Base-by-base conservation (phyloP, 2,113 vertebrate genomes). In the Heterotis niloticus region DNA sequence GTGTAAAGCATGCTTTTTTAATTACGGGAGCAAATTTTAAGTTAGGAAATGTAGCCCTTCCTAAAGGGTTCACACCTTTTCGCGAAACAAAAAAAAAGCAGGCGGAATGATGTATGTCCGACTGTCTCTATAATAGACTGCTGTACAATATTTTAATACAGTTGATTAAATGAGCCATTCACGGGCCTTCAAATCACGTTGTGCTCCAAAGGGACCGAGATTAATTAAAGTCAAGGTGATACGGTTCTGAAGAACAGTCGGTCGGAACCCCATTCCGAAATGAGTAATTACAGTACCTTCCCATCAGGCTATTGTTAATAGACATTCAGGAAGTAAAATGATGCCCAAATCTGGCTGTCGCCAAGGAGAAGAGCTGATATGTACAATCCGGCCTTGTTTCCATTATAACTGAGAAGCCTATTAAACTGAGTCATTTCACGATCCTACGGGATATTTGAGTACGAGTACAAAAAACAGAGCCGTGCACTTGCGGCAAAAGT, bases 221-320 rank as follows among this genome's bases (percentile, higher is more conserved):
- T 78, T 70, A 64, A 79, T 79, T 79, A 71, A 72, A 64, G 28
- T 29, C 57, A 76, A 79, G 59, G 68, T 71, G 68, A 79, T 72
- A 64, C 5, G 64, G n/a, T 62, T 71, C 34, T 65, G 69, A 79
- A 52, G 34, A 59, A 79, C n/a, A 60, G 23, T 72, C 69, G 64
- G 20, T 73, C 29, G 68, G 20, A 72, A 79, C n/a, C n/a, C 68
- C 64, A 28, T 62, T 34, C 59, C 57, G 64, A 79, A 72, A 73
- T 72, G 56, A 71, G 67, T 66, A 77, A 69, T 78, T 78, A 75
- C 74, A 14, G 57, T 44, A 44, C 1, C 5, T 54, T 67, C 51
- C 62, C 78, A 75, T 79, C 68, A 23, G 51, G 71, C 23, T 34
- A 57, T 28, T 80, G 59, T 69, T 78, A 62, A 73, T 79, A 64